Percentiles rank a stretch among this genome's conserved stretches.
These are phyloP conservation scores for Carassius carassius DNA, from an alignment of 2,113 vertebrate species.

Conservation along the genomic window DNA sequence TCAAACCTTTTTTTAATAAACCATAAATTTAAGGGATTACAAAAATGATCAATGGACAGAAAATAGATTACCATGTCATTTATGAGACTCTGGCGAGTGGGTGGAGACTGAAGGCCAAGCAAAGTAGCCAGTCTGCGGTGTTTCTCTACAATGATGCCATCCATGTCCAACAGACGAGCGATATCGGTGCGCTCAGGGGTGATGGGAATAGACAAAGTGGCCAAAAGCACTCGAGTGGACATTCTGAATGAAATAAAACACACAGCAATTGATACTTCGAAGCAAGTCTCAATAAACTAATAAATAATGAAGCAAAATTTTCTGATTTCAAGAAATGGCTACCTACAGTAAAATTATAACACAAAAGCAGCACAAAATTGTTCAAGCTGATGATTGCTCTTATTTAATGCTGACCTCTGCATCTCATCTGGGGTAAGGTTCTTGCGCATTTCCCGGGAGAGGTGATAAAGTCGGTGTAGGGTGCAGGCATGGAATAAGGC, in stretches of 20 bases:
- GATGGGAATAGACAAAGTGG: constrained; percentile 95
- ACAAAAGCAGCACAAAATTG: too few relatives aligned
- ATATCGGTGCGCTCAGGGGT: constrained; percentile 97
- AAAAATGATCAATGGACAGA: background rate
- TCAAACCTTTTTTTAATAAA: background rate
- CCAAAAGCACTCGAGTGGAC: constrained; percentile 95
- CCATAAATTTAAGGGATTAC: background rate
- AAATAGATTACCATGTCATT: constrained; percentile 88
- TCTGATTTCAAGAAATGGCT: background rate
- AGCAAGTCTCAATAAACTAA: background rate
- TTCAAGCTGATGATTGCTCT: background rate
- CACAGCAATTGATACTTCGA: background rate
- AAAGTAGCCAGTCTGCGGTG: constrained; percentile 92
- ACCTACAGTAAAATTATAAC: background rate
- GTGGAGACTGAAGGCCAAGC: constrained; percentile 91
- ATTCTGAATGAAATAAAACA: constrained; percentile 76
- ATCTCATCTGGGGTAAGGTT: constrained; percentile 97
- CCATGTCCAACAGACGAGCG: constrained; percentile 96
- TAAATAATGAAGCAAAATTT: too few relatives aligned
- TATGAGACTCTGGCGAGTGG: constrained; percentile 91
- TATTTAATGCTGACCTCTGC: constrained; percentile 82
- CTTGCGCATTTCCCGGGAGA: constrained; percentile 98
- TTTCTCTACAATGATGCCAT: constrained; percentile 97
- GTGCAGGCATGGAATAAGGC: constrained; percentile 95
- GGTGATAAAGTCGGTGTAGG: constrained; percentile 94